Evolutionary conservation across 2,113 vertebrate species (phyloP).

Genomic region (Climacteris rufus): DNA sequence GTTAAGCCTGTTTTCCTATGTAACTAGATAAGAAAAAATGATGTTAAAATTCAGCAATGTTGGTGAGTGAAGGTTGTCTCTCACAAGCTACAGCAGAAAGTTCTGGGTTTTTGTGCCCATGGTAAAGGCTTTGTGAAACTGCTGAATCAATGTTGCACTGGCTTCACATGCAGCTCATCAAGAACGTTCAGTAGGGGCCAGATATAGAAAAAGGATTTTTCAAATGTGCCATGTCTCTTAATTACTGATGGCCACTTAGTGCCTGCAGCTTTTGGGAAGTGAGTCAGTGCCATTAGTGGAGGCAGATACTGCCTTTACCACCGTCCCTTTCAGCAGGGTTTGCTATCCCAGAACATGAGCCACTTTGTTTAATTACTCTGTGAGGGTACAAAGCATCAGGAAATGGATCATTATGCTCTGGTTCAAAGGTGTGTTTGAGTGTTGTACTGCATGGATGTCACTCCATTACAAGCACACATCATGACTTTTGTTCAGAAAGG

Average conservation of each 20-base stretch:
- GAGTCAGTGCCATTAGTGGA: neutral
- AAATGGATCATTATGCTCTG: neutral
- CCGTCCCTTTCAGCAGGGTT: neutral
- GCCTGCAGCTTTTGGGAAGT: neutral
- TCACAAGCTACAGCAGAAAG: neutral
- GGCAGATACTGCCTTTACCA: neutral
- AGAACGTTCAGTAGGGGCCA: neutral
- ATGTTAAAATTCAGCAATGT: neutral
- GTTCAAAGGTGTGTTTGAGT: neutral
- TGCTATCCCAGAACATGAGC: neutral
- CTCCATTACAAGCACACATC: neutral
- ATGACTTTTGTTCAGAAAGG: neutral
- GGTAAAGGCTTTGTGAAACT: neutral
- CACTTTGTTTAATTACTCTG: slow-evolving; percentile 1
- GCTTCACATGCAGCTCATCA: neutral
- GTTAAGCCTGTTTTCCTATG: neutral
- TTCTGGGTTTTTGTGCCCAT: neutral
- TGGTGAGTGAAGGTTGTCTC: neutral
- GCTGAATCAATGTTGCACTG: neutral
- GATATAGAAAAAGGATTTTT: neutral
- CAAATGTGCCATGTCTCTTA: neutral
- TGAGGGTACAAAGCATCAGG: neutral
- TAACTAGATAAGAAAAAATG: neutral
- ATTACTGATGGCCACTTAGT: neutral
- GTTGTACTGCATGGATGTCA: neutral